These are phyloP conservation scores for Paedocypris micromegethes DNA, from an alignment of 2,797 vertebrate genomes.

Conservation along the genomic window DNA sequence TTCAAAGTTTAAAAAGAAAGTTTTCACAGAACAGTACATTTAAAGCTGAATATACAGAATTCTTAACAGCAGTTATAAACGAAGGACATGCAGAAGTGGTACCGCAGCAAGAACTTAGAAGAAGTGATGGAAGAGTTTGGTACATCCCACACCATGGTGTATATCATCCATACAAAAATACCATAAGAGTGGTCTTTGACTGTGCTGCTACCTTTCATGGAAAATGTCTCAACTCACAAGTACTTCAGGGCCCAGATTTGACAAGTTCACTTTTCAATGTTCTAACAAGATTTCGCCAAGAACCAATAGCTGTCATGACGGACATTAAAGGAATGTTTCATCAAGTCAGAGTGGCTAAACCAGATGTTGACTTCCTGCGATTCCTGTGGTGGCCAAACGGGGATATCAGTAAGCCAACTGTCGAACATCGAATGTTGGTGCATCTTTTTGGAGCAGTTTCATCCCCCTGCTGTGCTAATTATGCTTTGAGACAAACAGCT, in stretches of 20 bases:
- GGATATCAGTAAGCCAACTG: not conserved
- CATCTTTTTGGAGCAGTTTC: constrained; percentile 10
- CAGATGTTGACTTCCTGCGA: constrained; percentile 9
- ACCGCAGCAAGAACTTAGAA: not conserved
- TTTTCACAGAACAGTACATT: not conserved
- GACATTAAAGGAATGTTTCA: constrained; percentile 19
- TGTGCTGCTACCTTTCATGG: constrained; percentile 1
- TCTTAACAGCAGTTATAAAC: not conserved
- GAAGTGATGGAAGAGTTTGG: not conserved
- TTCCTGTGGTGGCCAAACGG: constrained; percentile 28
- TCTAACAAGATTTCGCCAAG: constrained; percentile 7
- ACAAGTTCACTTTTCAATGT: constrained; percentile 16
- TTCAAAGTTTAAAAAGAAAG: constrained; percentile 19
- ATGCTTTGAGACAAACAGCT: constrained; percentile 14
- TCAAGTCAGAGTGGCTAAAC: constrained; percentile 5
- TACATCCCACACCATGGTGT: constrained; percentile 19
- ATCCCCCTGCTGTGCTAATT: constrained; percentile 25
- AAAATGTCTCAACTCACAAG: constrained; percentile 14
- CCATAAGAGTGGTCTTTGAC: constrained; percentile 19
- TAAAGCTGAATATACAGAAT: not conserved
- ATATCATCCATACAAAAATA: constrained; percentile 10
- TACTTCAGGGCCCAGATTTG: constrained; percentile 22
- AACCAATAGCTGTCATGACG: constrained; percentile 7
- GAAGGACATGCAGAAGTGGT: constrained; percentile 11
- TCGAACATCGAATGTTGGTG: constrained; percentile 28